Conservation (phyloP, 2,888 invertebrate species). For the Diaperis boleti region DNA sequence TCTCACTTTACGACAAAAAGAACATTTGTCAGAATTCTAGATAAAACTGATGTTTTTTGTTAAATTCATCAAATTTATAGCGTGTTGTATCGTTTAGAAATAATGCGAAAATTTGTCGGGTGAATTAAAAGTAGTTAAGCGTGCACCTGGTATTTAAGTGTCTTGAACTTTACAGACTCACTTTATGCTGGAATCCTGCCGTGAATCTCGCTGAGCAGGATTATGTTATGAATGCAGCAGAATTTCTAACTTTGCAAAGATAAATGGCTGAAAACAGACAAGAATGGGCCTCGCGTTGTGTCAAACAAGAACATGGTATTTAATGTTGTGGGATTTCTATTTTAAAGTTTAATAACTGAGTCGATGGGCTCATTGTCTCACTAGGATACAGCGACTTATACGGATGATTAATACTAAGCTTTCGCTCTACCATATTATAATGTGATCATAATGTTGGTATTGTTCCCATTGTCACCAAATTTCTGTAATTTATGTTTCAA, state of each 20-base stretch:
- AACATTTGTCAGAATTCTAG: conserved; percentile 51
- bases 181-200: conserved; percentile 46
- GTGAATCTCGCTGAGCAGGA: conserved; percentile 48
- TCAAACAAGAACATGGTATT: conserved; percentile 49
- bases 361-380: conserved; percentile 42
- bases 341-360: conserved; percentile 45
- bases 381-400: conserved; percentile 42
- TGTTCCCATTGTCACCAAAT: conserved; percentile 34
- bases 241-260: conserved; percentile 51
- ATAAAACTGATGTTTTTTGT: conserved; percentile 47
- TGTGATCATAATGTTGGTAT: conserved; percentile 38
- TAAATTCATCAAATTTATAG: conserved; percentile 12
- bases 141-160: conserved; percentile 43
- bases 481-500: conserved; percentile 34
- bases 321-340: conserved; percentile 48
- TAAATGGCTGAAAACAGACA: conserved; percentile 51
- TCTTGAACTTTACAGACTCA: conserved; percentile 42
- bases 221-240: conserved; percentile 50
- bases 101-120: conserved; percentile 21
- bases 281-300: conserved; percentile 48
- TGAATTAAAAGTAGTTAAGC: conserved; percentile 35
- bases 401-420: conserved; percentile 42
- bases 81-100: neutral
- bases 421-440: conserved; percentile 26
- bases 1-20: conserved; percentile 52